Evolutionary conservation across 2,113 vertebrate species (phyloP).

Genomic region (Lagopus leucura): DNA sequence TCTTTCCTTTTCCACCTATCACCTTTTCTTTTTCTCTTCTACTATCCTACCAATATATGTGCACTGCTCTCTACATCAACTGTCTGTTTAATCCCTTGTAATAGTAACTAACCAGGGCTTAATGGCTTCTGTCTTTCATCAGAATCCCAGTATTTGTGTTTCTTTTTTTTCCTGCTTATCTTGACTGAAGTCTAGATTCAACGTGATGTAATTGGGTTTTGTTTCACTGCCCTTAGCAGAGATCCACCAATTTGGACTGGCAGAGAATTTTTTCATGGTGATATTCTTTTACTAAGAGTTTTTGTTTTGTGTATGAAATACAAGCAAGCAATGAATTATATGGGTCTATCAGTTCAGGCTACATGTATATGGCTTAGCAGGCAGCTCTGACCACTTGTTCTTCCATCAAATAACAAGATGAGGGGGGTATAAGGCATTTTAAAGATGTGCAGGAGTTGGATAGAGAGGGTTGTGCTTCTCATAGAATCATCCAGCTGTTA

Average conservation of each 20-base stretch:
- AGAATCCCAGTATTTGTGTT: not conserved
- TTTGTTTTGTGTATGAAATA: not conserved
- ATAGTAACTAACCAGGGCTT: not conserved
- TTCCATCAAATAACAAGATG: not conserved
- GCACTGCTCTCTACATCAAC: not conserved
- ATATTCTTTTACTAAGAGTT: not conserved
- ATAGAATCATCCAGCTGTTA: not conserved
- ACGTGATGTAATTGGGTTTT: not conserved
- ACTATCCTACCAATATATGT: not conserved
- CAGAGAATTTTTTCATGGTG: not conserved
- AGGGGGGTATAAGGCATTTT: not conserved
- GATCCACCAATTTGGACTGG: not conserved
- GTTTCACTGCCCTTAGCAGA: not conserved
- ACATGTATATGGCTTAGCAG: not conserved
- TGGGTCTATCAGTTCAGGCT: not conserved
- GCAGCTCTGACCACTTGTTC: not conserved
- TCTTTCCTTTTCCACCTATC: not conserved
- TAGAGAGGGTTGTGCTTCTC: not conserved
- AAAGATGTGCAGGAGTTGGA: not conserved
- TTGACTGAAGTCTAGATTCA: not conserved
- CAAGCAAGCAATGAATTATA: not conserved
- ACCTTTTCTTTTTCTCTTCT: not conserved
- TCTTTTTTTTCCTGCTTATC: not conserved
- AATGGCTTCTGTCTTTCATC: constrained; percentile 2
- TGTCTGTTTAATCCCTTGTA: constrained; percentile 1